Percentiles rank a stretch among this genome's conserved stretches.
phyloP scores from a whole-genome alignment of 37 sponge, comb jelly and placozoan species.

The Dysidea cf. avara region DNA sequence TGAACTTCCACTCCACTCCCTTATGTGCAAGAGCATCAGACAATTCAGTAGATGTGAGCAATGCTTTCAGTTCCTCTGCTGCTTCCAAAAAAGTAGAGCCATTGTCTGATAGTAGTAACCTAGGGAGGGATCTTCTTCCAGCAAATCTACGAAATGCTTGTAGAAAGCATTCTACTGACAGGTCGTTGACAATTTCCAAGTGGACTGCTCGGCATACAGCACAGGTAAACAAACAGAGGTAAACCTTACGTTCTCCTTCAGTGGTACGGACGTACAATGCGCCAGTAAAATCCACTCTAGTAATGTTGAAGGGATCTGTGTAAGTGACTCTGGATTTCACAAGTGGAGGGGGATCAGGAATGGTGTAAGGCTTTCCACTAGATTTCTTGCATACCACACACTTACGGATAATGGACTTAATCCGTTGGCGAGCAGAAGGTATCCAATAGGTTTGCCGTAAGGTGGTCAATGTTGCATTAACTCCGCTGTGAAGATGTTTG shows the following conservation, averaged over 20 bases:
- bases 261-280: slow-evolving; percentile 25
- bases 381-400: too few species aligned
- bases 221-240: slow-evolving; percentile 33
- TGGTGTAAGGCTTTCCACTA: too few species aligned
- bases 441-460: too few species aligned
- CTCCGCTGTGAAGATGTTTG: too few species aligned
- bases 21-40: neutral
- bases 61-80: slow-evolving; percentile 21
- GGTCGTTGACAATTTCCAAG: slow-evolving; percentile 31
- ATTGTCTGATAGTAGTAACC: slow-evolving; percentile 5
- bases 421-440: too few species aligned
- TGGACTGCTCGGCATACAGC: slow-evolving; percentile 28
- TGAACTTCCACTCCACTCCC: slow-evolving; percentile 15
- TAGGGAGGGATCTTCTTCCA: slow-evolving; percentile 4
- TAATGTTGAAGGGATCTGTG: too few species aligned
- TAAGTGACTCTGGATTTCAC: too few species aligned
- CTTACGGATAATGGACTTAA: too few species aligned
- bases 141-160: slow-evolving; percentile 6
- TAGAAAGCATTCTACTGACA: slow-evolving; percentile 21
- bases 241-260: slow-evolving; percentile 17
- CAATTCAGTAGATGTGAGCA: too few species aligned
- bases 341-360: too few species aligned
- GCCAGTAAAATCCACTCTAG: slow-evolving; percentile 48
- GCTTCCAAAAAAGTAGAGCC: slow-evolving; percentile 39
- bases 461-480: too few species aligned